Evolutionary conservation across 2,888 invertebrate genomes (phyloP).

Genomic region (Ophraella communa): DNA sequence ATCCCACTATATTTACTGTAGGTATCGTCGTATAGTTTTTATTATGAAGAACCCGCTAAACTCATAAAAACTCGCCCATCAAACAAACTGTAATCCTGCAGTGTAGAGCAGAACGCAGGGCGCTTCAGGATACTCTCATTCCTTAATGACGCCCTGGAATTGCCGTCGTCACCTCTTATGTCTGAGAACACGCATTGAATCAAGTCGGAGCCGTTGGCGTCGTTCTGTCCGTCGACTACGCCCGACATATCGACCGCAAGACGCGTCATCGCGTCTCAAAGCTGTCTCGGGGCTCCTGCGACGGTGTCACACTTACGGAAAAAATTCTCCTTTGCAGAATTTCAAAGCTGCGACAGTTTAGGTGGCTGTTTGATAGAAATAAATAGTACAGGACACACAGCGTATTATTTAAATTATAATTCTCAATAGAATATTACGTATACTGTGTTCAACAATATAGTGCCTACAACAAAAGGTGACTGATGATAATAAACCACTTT

Average conservation of each 20-base stretch:
- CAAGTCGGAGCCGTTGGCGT: slow-evolving; percentile 41
- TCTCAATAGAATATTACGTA: too few species aligned
- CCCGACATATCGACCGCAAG: slow-evolving; percentile 57
- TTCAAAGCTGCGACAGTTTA: neutral
- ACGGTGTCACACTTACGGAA: neutral
- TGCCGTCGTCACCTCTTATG: slow-evolving; percentile 9
- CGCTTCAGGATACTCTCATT: slow-evolving; percentile 4
- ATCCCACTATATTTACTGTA: neutral
- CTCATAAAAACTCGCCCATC: neutral
- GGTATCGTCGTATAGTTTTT: neutral
- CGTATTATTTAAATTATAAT: too few species aligned
- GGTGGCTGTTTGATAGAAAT: neutral
- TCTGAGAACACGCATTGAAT: slow-evolving; percentile 17
- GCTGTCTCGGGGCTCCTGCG: slow-evolving; percentile 38
- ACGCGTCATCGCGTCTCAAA: slow-evolving; percentile 55
- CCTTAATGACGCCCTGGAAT: slow-evolving; percentile 16
- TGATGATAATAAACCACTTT: too few species aligned
- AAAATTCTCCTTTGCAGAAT: neutral
- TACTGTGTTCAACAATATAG: too few species aligned
- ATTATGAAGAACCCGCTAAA: neutral
- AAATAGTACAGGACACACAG: too few species aligned
- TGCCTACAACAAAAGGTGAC: too few species aligned
- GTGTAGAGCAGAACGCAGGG: neutral
- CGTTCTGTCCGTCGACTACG: slow-evolving; percentile 49
- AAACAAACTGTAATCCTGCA: slow-evolving; percentile 3